Base-by-base conservation (phyloP, 2,113 vertebrate species). In the Heterotilapia buettikoferi region DNA sequence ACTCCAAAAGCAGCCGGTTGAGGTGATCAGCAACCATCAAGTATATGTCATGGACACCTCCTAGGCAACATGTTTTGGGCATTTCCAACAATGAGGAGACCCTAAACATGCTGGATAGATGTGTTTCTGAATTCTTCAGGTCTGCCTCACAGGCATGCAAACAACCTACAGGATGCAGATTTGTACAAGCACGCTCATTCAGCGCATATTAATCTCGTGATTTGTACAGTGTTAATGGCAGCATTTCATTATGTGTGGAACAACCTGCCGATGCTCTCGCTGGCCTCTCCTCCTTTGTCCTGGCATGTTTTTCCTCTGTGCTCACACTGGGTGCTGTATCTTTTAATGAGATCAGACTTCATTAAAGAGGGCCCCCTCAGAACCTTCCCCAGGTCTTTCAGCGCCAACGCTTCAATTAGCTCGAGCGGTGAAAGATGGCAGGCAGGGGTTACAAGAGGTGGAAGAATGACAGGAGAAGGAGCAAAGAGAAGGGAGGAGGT, bases 341-440 rank as follows among this genome's bases (percentile, higher is more conserved):
- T 97, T 98, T 98, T 98, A 98, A 98, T 98, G 96, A 97, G 96
- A 97, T 97, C 96, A 96, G 16, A 92, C 92, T 94, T 95, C 96
- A 96, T 97, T 97, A 97, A 96, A 95, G 96, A 95, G 84, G 45
- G 61, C 63, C 89, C 83, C 84, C 83, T 95, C 78, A 92, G 82
- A 76, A 90, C 94, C 89, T 78, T 90, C 94, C 96, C 88, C 12
- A 33, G 68, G 91, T 97, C 87, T 92, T 95, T 86, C 88, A 91
- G 53, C 9, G 88, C 96, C 92, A 93, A 90, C 53, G 68, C 88
- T 93, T 92, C 93, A 89, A 96, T 97, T 96, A 96, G 92, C 92
- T 84, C 29, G 3, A 78, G 45, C 31, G 7, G 73, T 38, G n/a
- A 31, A 85, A 36, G 84, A 68, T 40, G 16, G 85, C 88, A 84